Conservation (phyloP, 2,797 vertebrate species). For the Kryptopterus vitreolus region DNA sequence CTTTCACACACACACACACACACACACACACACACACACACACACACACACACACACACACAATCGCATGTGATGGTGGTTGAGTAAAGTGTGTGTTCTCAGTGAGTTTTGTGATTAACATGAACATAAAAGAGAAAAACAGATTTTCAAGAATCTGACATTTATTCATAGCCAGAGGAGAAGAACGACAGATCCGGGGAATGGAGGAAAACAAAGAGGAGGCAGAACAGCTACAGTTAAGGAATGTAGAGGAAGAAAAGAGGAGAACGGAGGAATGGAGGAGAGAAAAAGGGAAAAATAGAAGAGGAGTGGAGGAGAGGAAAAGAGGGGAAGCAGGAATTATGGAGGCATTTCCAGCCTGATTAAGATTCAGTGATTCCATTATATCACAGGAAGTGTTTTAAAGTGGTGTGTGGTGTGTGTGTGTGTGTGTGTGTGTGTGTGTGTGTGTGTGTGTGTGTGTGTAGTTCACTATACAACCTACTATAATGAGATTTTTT, state of each 20-base stretch:
- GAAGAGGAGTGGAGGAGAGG: neutral
- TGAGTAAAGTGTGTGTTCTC: too few relatives aligned
- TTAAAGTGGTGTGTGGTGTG: neutral
- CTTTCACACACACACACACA: too few relatives aligned
- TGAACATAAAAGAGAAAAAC: neutral
- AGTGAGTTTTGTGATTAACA: neutral
- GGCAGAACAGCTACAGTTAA: too few relatives aligned
- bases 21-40: too few relatives aligned
- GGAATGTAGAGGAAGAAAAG: neutral
- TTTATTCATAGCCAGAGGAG: neutral
- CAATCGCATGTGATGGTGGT: too few relatives aligned
- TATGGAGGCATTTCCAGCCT: constrained; percentile 30
- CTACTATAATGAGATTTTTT: too few relatives aligned
- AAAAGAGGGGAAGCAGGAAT: constrained; percentile 30
- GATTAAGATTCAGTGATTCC: constrained; percentile 44
- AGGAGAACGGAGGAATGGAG: neutral
- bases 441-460: neutral
- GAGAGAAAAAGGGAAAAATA: neutral
- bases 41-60: too few relatives aligned
- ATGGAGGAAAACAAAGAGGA: neutral
- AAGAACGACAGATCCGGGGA: neutral
- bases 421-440: too few relatives aligned
- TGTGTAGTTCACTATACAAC: too few relatives aligned
- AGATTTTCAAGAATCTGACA: neutral
- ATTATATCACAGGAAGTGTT: constrained; percentile 43